Base-by-base conservation (phyloP, 2,113 vertebrate genomes). In the Proterorhinus semilunaris region DNA sequence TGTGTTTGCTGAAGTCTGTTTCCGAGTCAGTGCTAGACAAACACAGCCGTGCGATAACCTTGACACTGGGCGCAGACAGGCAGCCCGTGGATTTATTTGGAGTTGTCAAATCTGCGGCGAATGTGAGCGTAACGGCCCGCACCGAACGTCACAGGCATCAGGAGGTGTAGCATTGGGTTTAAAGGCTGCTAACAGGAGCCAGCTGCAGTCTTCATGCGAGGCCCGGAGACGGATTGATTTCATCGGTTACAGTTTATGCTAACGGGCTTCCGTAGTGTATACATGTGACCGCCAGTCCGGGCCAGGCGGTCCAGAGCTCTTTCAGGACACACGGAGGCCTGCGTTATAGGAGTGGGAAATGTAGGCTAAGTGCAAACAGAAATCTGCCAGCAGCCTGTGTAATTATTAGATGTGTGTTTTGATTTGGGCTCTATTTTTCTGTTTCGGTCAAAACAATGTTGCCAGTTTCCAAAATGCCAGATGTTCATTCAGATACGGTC, bases 201-300 rank as follows among this genome's bases (percentile, higher is more conserved):
- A 90, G 84, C 86, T 88, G 90, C 71, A 72, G 68, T 79, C 58
- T 76, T 82, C 70, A 66, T 81, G 79, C 80, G 79, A 70, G 86
- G 79, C 85, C 46, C 80, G 83, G 81, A 85, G 79, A 87, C 81
- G 82, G 85, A 91, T 89, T 57, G 67, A 86, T 90, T 91, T 87
- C 80, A 83, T 68, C 74, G 66, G 70, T 87, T 83, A 83, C 86
- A 82, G 81, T 89, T 89, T 87, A 86, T 76, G 86, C 79, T 84
- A 88, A 88, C 70, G 54, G 75, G 83, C 85, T 89, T 84, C 87
- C 74, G 75, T 84, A 79, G 82, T 82, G 82, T 83, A 82, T 78
- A 85, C 78, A 76, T 72, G 81, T 72, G 72, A 69, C 81, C 70
- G 71, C 69, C 75, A 63, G 71, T 45, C 68, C 44, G 65, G 79